Percentiles rank a stretch among this genome's conserved stretches.
These are phyloP conservation scores for Carposina sasakii DNA, from an alignment of 1,140 invertebrate genomes.

Conservation along the genomic window DNA sequence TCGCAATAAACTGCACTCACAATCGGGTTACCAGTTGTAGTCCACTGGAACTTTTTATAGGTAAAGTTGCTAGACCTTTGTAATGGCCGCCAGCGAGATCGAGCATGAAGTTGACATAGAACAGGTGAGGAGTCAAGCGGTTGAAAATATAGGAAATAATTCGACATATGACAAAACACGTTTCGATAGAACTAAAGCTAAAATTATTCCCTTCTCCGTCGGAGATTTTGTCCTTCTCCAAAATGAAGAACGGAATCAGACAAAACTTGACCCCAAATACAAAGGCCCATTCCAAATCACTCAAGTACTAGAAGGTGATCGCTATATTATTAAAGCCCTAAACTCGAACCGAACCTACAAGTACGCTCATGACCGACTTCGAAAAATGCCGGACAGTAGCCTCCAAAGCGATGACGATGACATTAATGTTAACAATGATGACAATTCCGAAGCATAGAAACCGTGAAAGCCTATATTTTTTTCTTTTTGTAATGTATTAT, in stretches of 20 bases:
- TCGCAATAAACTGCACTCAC: constrained; percentile 28
- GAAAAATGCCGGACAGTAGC: constrained; percentile 16
- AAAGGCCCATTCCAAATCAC: constrained; percentile 25
- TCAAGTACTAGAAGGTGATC: constrained; percentile 18
- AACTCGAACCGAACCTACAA: constrained; percentile 14
- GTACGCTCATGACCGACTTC: constrained; percentile 22
- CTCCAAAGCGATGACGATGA: too few relatives aligned
- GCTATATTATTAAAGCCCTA: constrained; percentile 17
- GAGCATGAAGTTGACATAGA: not conserved
- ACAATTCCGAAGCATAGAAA: too few relatives aligned
- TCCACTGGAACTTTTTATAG: constrained; percentile 32
- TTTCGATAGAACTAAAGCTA: constrained; percentile 31
- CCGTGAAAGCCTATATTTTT: too few relatives aligned
- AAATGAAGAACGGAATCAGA: constrained; percentile 32
- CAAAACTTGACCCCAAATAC: constrained; percentile 29
- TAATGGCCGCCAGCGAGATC: constrained; percentile 16
- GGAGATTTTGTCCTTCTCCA: constrained; percentile 29
- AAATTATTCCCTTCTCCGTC: constrained; percentile 22
- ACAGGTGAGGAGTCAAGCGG: not conserved
- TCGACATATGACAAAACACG: constrained; percentile 21
- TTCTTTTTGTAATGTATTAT: too few relatives aligned
- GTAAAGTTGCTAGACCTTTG: constrained; percentile 32
- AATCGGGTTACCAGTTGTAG: constrained; percentile 22
- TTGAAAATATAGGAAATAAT: not conserved
- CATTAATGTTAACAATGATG: too few relatives aligned